Evolutionary conservation across 2,113 vertebrate species (phyloP).

Genomic region (Eulemur macaco): DNA sequence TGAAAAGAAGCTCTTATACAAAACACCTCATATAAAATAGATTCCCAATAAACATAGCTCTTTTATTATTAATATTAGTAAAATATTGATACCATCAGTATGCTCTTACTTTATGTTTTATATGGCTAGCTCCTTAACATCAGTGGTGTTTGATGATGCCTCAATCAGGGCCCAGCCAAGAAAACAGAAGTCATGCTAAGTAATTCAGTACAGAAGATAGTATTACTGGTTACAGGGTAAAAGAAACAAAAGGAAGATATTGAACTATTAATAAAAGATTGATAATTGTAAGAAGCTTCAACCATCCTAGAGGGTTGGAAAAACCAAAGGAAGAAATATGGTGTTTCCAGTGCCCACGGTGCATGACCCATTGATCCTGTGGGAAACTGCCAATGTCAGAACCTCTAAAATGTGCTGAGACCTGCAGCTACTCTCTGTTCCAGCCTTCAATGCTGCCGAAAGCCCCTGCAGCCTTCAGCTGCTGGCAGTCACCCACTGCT

Average conservation of each 20-base stretch:
- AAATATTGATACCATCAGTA: not conserved
- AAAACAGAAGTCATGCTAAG: not conserved
- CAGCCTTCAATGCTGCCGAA: not conserved
- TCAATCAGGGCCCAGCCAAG: not conserved
- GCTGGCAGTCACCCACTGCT: rapidly evolving
- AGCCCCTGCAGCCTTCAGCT: not conserved
- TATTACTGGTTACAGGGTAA: not conserved
- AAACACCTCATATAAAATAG: not conserved
- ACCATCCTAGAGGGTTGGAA: rapidly evolving
- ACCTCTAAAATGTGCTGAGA: not conserved
- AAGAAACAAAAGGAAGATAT: not conserved
- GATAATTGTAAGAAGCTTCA: not conserved
- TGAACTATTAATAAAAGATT: not conserved
- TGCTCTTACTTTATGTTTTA: not conserved
- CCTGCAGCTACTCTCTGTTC: not conserved
- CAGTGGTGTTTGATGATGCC: not conserved
- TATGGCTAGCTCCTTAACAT: not conserved
- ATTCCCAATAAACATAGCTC: not conserved
- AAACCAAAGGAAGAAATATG: not conserved
- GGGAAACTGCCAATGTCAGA: not conserved
- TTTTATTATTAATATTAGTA: not conserved
- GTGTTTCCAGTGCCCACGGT: not conserved
- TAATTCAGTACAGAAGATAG: not conserved
- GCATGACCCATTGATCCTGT: not conserved
- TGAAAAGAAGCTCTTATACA: not conserved